phyloP scores from a whole-genome alignment of 2,797 vertebrate species.

The Gambusia yucatana region DNA sequence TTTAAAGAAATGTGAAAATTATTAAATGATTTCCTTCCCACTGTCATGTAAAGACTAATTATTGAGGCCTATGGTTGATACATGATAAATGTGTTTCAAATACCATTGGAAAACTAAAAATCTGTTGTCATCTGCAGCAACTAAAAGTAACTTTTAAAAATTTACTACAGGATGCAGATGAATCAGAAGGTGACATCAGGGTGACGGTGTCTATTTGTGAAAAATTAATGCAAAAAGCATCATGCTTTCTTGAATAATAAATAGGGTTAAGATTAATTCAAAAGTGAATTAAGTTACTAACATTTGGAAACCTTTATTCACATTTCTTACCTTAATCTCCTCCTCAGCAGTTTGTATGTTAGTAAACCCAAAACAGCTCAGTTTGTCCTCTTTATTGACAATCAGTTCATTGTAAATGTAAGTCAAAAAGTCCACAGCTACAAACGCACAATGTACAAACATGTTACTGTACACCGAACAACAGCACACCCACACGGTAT shows the following conservation, averaged over 20 bases:
- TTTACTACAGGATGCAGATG: background rate
- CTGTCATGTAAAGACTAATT: background rate
- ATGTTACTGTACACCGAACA: conserved; percentile 72
- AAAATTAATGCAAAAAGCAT: background rate
- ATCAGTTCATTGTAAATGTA: conserved; percentile 76
- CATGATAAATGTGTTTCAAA: background rate
- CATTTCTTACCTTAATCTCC: background rate
- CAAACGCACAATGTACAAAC: conserved; percentile 78
- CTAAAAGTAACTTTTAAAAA: background rate
- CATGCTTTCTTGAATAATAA: background rate
- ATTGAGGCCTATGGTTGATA: background rate
- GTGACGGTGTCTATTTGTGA: background rate
- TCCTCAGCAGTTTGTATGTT: conserved; percentile 6
- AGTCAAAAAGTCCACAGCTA: conserved; percentile 74
- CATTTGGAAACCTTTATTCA: background rate
- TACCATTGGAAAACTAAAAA: background rate
- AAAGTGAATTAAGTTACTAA: background rate
- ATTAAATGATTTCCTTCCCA: background rate
- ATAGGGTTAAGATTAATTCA: background rate
- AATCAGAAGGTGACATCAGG: background rate
- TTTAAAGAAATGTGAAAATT: background rate
- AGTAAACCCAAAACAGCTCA: conserved; percentile 16
- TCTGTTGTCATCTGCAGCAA: background rate
- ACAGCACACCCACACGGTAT: conserved; percentile 46
- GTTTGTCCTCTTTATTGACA: conserved; percentile 77